Conservation (phyloP, 2,113 vertebrate genomes). For the Pithys albifrons region DNA sequence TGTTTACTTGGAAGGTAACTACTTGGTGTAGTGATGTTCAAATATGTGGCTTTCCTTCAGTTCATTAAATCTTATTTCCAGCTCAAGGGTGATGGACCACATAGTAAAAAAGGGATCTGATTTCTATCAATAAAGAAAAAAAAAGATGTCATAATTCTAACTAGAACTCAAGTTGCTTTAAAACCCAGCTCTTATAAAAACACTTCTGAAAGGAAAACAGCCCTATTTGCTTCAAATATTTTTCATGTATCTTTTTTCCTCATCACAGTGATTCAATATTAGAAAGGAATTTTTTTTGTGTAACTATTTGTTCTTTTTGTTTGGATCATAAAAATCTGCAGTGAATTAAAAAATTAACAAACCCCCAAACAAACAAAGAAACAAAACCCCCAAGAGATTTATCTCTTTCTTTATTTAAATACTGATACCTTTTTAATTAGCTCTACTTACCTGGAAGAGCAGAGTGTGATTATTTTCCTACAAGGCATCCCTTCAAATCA, state of each 20-base stretch:
- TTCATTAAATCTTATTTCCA: neutral
- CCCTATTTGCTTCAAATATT: neutral
- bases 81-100: neutral
- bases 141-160: neutral
- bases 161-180: neutral
- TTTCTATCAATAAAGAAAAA: neutral
- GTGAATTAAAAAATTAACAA: neutral
- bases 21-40: neutral
- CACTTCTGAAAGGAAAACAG: neutral
- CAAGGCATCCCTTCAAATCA: neutral
- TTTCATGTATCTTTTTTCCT: neutral
- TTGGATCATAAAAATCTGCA: neutral
- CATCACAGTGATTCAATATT: neutral
- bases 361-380: neutral
- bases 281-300: neutral
- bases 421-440: neutral
- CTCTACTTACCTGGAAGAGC: neutral
- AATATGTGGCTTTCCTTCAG: neutral
- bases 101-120: neutral
- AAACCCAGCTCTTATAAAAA: neutral
- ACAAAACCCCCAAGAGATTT: neutral
- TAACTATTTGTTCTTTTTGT: neutral
- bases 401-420: neutral
- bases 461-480: neutral
- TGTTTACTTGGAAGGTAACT: neutral